Evolutionary conservation across 2,888 invertebrate genomes (phyloP), one percentile per base, ranked within the genome.

Genomic region (Euzophera pinguis): DNA sequence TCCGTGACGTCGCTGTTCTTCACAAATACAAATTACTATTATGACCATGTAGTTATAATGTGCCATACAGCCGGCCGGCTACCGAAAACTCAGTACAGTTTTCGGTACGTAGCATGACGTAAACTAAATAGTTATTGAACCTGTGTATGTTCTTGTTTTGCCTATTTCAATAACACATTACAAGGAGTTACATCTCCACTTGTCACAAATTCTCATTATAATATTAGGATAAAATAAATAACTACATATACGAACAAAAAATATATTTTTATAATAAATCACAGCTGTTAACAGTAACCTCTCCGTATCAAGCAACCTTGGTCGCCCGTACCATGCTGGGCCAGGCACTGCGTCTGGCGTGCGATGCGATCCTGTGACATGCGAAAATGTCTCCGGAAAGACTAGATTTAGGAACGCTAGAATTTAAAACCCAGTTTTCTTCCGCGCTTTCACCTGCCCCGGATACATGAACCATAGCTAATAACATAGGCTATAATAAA

Each of bases 241-340:
- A 22, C 22, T 3, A 22, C 22, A 5, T 5, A 3, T 22, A 3
- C 5, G 5, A 22, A 22, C 22, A 22, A 22, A 22, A 2, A 22
- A 22, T 22, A 22, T 22, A 22, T 22, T 22, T 22, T 22, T 22
- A 22, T 22, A 3, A 5, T 22, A 3, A 22, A 22, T 22, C 22
- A 8, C 32, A 16, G 13, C 32, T 47, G 34, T 41, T 35, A 27
- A 34, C 34, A 14, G 51, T 37, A 45, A 38, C 38, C 54, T 54
- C 52, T 69, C 66, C 65, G 63, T 62, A 55, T 56, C 43, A 29
- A 52, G 59, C 68, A 71, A 70, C 82, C 79, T 78, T 80, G 79
- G 70, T 63, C 64, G 52, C 59, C 63, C 68, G 83, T 81, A 72
- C 80, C 84, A 71, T 62, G 78, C 78, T 68, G 78, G 56, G 71